Percentiles rank a stretch among this genome's conserved stretches.
Conservation (phyloP, 2,113 vertebrate genomes). For the Rynchops niger region DNA sequence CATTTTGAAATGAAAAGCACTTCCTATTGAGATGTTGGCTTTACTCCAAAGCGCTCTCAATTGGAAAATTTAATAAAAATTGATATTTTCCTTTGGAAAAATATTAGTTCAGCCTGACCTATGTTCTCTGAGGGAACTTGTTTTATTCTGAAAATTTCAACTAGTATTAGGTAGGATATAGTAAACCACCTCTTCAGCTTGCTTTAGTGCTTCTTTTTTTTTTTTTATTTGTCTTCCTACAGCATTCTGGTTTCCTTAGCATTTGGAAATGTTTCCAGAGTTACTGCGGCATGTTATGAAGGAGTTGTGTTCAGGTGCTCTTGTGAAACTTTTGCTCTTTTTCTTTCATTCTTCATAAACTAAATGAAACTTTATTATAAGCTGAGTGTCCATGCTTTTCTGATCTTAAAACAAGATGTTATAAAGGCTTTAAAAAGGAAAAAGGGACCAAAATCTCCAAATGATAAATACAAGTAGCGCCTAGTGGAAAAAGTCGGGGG, state of each 20-base stretch:
- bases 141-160: not conserved
- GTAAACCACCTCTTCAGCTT: not conserved
- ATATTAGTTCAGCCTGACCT: not conserved
- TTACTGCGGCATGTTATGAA: accelerated
- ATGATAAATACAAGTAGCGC: constrained; percentile 26
- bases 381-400: not conserved
- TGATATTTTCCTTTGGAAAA: not conserved
- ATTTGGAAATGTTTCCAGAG: not conserved
- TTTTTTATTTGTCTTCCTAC: not conserved
- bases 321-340: not conserved
- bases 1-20: not conserved
- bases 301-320: not conserved
- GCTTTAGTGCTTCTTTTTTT: not conserved
- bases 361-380: not conserved
- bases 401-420: not conserved
- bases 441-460: constrained; percentile 28
- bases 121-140: not conserved
- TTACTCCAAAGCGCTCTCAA: not conserved
- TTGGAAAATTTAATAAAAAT: not conserved
- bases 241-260: not conserved
- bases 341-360: not conserved
- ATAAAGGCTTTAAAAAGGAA: not conserved
- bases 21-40: not conserved
- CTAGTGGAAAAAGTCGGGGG: constrained; percentile 27
- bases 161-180: not conserved